Evolutionary conservation across 2,113 vertebrate genomes (phyloP).

Genomic region (Ictidomys tridecemlineatus): DNA sequence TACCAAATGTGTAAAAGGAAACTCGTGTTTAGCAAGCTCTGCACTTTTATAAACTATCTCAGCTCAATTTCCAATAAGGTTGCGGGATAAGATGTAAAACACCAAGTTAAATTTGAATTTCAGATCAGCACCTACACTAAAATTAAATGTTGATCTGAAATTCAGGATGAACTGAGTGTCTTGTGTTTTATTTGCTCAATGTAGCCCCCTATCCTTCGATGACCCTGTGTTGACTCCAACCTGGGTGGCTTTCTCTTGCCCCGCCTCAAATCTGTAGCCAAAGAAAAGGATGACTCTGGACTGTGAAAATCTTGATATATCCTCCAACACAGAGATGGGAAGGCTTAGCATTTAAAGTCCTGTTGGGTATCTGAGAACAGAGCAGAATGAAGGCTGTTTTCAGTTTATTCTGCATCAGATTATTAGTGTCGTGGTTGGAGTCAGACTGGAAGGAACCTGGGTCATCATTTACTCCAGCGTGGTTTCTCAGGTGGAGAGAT

Average conservation of each 20-base stretch:
- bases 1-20: background rate
- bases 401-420: too few species aligned
- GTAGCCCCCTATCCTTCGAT: background rate
- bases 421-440: background rate
- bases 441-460: background rate
- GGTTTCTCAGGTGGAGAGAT: too few species aligned
- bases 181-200: background rate
- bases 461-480: fast-evolving
- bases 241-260: background rate
- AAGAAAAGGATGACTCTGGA: background rate
- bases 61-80: background rate
- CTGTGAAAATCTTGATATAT: background rate
- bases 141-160: background rate
- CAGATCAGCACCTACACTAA: background rate
- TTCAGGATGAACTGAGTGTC: background rate
- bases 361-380: background rate
- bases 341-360: background rate
- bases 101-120: slow-evolving; percentile 19
- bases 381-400: background rate
- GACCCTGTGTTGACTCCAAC: too few species aligned
- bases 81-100: background rate
- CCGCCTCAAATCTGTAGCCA: too few species aligned
- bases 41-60: background rate
- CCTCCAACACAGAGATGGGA: background rate
- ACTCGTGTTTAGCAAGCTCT: background rate